Evolutionary conservation across 2,888 invertebrate species (phyloP).

Genomic region (Calliopum simillimum): DNA sequence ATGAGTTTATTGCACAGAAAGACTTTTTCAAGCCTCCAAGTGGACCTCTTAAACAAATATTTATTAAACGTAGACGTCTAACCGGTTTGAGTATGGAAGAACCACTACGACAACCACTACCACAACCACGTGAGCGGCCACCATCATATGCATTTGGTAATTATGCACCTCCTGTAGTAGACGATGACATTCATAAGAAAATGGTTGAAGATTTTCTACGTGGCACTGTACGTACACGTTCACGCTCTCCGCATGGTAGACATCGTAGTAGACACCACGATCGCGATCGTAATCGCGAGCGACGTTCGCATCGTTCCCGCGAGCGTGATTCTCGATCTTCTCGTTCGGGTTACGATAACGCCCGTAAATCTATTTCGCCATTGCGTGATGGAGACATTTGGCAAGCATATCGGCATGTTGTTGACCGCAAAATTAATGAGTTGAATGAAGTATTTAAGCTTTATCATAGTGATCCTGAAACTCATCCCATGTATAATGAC

Average conservation of each 20-base stretch:
- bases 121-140: not conserved
- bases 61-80: constrained; percentile 31
- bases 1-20: constrained; percentile 55
- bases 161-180: constrained; percentile 50
- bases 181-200: constrained; percentile 60
- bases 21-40: constrained; percentile 40
- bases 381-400: constrained; percentile 58
- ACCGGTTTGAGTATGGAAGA: constrained; percentile 15
- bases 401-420: constrained; percentile 62
- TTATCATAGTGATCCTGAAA: constrained; percentile 79
- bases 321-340: constrained; percentile 38
- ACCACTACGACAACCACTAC: too few relatives aligned
- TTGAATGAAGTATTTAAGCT: constrained; percentile 71
- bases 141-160: too few relatives aligned
- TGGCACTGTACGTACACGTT: constrained; percentile 47
- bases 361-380: constrained; percentile 57
- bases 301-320: constrained; percentile 44
- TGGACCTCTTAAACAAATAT: constrained; percentile 11
- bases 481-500: constrained; percentile 84
- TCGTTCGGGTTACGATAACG: constrained; percentile 44
- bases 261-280: not conserved
- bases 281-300: constrained; percentile 40
- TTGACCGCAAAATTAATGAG: constrained; percentile 56
- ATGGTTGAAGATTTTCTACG: constrained; percentile 62
- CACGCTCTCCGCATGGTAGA: constrained; percentile 32